phyloP scores from a whole-genome alignment of 1,140 invertebrate genomes.

The Ips typographus region DNA sequence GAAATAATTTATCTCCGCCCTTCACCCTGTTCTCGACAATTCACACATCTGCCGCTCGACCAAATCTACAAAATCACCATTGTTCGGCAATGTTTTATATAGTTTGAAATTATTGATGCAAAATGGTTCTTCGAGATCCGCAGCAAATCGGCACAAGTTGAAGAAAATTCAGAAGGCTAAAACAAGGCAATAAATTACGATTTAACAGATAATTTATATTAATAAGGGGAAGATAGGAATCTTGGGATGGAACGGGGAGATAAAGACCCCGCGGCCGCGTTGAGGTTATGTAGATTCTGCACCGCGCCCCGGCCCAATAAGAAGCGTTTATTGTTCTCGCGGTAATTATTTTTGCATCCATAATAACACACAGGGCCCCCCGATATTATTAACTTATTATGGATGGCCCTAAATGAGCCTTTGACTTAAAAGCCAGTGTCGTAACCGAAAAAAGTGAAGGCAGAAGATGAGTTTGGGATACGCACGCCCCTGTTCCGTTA shows the following conservation, averaged over 20 bases:
- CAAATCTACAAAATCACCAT: too few relatives aligned
- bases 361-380: constrained; percentile 22
- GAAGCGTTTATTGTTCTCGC: constrained; percentile 34
- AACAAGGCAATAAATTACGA: constrained; percentile 34
- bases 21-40: too few relatives aligned
- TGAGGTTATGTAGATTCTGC: constrained; percentile 29
- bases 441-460: background rate
- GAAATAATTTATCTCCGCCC: too few relatives aligned
- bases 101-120: too few relatives aligned
- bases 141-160: background rate
- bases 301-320: constrained; percentile 5
- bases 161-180: constrained; percentile 10
- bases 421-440: background rate
- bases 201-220: constrained; percentile 39
- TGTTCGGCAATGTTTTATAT: too few relatives aligned
- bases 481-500: constrained; percentile 24
- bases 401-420: constrained; percentile 23
- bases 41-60: too few relatives aligned
- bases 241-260: constrained; percentile 29
- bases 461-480: background rate
- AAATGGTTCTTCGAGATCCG: background rate
- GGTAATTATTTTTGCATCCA: constrained; percentile 35
- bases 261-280: constrained; percentile 15
- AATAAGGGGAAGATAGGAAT: constrained; percentile 36
- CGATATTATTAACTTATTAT: constrained; percentile 33